Evolutionary conservation across 2,888 invertebrate species (phyloP), one percentile per base, ranked within the genome.

Genomic region (Dilophus febrilis): DNA sequence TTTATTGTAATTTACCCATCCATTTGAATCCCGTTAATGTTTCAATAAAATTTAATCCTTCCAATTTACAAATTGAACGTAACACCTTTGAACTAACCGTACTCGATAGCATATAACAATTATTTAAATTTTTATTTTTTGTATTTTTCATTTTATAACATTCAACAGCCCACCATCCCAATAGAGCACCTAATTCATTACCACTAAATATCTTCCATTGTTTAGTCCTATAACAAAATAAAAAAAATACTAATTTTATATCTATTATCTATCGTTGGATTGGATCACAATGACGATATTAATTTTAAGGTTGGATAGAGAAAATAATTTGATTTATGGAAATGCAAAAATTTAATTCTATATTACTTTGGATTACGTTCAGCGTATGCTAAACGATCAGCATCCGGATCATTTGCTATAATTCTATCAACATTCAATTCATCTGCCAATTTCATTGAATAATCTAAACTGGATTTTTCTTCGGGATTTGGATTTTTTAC

Each of bases 1-100:
- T 36, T n/a, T 38, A 22, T 7, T 17, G 26, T 16, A 14, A 43
- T 59, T 57, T 46, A 65, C 90, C 97, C 87, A 99, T 94, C 95
- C 95, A 99, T 56, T 99, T 99, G 58, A 99, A 99, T 0, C 98
- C 98, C 1, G 98, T 99, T 39, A 98, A 68, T 0, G 98, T 97
- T 64, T 97, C 94, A 45, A 70, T 60, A 46, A 75, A 74, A 49
- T 76, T 70, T 42, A 81, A 82, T 4, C 86, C 92, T 54, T 86
- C 83, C 2, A 67, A 71, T 35, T 70, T 65, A 0, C 84, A 78
- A 56, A 99, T 83, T 1, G 90, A 74, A 22, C 72, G 65, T 35
- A 97, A 65, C 57, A 98, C 87, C 66, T 91, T 94, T 13, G 95
- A 95, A 45, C 95, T 97, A 28, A 99, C 98, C 2, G 95, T 86